Conservation (phyloP, 2,888 invertebrate species). For the Ctena decussata region DNA sequence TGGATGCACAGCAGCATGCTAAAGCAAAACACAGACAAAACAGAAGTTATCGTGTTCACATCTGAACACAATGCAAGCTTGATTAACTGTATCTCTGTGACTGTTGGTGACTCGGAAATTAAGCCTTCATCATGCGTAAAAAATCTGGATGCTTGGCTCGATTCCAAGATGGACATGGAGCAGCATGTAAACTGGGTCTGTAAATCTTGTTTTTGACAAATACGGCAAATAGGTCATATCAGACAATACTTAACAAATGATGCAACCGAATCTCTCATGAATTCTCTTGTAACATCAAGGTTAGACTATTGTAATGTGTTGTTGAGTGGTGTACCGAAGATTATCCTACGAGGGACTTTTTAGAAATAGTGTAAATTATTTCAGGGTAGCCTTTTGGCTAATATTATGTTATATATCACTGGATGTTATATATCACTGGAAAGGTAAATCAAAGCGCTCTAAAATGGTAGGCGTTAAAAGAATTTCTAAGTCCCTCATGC, state of each 20-base stretch:
- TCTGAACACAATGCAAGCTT: conserved; percentile 16
- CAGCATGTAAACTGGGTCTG: conserved; percentile 33
- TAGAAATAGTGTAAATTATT: too few species aligned
- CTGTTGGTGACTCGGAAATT: conserved; percentile 8
- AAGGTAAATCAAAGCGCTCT: too few species aligned
- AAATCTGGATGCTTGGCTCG: conserved; percentile 39
- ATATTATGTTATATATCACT: too few species aligned
- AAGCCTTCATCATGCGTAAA: conserved; percentile 23
- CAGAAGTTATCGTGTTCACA: conserved; percentile 26
- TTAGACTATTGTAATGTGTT: conserved; percentile 34
- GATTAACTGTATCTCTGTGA: conserved; percentile 12
- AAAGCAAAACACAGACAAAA: conserved; percentile 38
- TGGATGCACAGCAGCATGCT: conserved; percentile 46
- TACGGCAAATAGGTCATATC: conserved; percentile 39
- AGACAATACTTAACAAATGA: conserved; percentile 33
- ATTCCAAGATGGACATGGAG: conserved; percentile 50
- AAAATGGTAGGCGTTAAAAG: too few species aligned
- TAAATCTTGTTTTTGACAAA: conserved; percentile 29
- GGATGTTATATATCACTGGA: too few species aligned
- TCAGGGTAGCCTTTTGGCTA: too few species aligned
- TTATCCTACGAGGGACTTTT: too few species aligned
- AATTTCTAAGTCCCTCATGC: too few species aligned
- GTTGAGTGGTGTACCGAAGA: conserved; percentile 26
- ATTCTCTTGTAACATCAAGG: conserved; percentile 33
- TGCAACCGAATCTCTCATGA: conserved; percentile 28